Conservation (phyloP, 2,113 vertebrate genomes). For the Gymnogyps californianus region DNA sequence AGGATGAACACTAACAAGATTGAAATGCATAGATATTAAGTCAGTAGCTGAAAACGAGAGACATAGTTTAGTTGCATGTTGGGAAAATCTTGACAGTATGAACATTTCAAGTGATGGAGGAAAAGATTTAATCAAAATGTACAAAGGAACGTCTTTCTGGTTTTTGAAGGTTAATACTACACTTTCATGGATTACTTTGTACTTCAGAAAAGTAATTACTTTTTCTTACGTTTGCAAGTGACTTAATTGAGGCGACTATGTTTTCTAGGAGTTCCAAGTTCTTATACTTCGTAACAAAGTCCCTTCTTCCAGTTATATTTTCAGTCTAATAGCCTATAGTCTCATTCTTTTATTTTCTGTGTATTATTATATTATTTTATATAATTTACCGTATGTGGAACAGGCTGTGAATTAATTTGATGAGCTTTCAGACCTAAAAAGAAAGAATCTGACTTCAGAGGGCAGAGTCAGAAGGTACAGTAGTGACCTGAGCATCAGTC, state of each 20-base stretch:
- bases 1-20: not conserved
- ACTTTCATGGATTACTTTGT: not conserved
- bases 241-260: not conserved
- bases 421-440: not conserved
- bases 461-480: not conserved
- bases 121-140: not conserved
- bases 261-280: not conserved
- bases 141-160: not conserved
- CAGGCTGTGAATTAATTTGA: not conserved
- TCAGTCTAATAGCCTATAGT: not conserved
- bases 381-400: not conserved
- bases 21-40: not conserved
- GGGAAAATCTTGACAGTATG: not conserved
- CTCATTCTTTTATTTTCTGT: not conserved
- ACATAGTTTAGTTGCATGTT: accelerated
- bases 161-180: not conserved
- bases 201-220: not conserved
- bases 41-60: not conserved
- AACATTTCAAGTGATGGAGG: not conserved
- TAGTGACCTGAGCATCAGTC: not conserved
- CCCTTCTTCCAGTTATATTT: not conserved
- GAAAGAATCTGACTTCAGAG: not conserved
- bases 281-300: not conserved
- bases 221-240: not conserved
- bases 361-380: not conserved